A percentile compares a stretch with the other conserved stretches of the same genome.
Conservation (phyloP, 1,140 invertebrate genomes). For the Antheraea mylitta region DNA sequence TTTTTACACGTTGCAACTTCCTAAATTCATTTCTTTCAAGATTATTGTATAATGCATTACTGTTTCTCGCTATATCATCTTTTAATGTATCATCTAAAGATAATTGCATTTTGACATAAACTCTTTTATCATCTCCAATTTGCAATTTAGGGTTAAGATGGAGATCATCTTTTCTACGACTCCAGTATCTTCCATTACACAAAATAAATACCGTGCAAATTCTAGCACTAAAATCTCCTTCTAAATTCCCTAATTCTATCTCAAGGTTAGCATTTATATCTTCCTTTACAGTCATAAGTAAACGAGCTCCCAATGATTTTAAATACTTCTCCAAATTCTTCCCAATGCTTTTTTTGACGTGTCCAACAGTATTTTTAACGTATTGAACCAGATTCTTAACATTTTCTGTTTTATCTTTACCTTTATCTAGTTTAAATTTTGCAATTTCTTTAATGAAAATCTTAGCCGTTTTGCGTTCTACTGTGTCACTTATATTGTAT, state of each 20-base stretch:
- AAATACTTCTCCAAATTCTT: slow-evolving; percentile 30
- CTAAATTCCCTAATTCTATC: slow-evolving; percentile 46
- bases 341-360: slow-evolving; percentile 24
- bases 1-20: not conserved
- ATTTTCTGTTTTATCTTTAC: slow-evolving; percentile 36
- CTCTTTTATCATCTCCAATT: slow-evolving; percentile 8
- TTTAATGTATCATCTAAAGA: slow-evolving; percentile 34
- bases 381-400: slow-evolving; percentile 36
- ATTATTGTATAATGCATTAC: not conserved
- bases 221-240: slow-evolving; percentile 30
- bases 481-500: slow-evolving; percentile 19
- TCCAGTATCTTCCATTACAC: slow-evolving; percentile 27
- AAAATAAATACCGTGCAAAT: slow-evolving; percentile 36
- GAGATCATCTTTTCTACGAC: not conserved
- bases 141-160: not conserved
- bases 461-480: slow-evolving; percentile 29
- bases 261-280: slow-evolving; percentile 47
- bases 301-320: slow-evolving; percentile 23
- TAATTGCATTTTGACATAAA: slow-evolving; percentile 44
- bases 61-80: slow-evolving; percentile 14
- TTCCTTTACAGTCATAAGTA: slow-evolving; percentile 31
- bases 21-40: not conserved
- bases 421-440: slow-evolving; percentile 36
- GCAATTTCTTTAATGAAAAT: slow-evolving; percentile 38
- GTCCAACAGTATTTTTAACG: slow-evolving; percentile 26